These are phyloP conservation scores for Narcine bancroftii DNA, from an alignment of 2,113 vertebrate genomes.

Conservation along the genomic window DNA sequence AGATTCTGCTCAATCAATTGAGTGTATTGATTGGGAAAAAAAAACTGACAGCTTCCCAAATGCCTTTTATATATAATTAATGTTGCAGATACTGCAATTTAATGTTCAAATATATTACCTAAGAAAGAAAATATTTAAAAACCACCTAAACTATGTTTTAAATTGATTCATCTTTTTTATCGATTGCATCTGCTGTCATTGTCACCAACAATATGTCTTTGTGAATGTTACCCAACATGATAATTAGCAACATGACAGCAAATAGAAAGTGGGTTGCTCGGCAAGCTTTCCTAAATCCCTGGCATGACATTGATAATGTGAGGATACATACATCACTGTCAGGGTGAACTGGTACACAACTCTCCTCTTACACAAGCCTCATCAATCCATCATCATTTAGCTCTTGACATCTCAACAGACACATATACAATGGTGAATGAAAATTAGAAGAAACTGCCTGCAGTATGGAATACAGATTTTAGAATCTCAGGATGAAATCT, in stretches of 20 bases:
- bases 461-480: constrained; percentile 64
- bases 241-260: constrained; percentile 49
- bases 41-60: neutral
- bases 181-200: constrained; percentile 30
- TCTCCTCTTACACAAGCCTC: constrained; percentile 52
- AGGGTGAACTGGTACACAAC: constrained; percentile 48
- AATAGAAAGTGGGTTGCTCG: constrained; percentile 47
- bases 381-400: constrained; percentile 67
- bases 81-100: neutral
- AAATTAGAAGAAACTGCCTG: constrained; percentile 52
- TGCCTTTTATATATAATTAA: constrained; percentile 22
- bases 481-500: constrained; percentile 62
- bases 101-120: neutral
- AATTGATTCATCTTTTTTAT: constrained; percentile 28
- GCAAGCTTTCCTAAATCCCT: constrained; percentile 50
- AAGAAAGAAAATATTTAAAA: neutral
- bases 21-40: constrained; percentile 5
- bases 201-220: constrained; percentile 42
- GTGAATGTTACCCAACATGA: constrained; percentile 49
- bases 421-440: constrained; percentile 53
- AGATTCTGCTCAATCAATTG: constrained; percentile 23
- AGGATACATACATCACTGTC: constrained; percentile 52
- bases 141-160: neutral
- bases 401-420: constrained; percentile 61
- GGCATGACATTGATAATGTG: constrained; percentile 50